phyloP scores from a whole-genome alignment of 2,888 invertebrate species.

The Nipponacmea schrenckii region DNA sequence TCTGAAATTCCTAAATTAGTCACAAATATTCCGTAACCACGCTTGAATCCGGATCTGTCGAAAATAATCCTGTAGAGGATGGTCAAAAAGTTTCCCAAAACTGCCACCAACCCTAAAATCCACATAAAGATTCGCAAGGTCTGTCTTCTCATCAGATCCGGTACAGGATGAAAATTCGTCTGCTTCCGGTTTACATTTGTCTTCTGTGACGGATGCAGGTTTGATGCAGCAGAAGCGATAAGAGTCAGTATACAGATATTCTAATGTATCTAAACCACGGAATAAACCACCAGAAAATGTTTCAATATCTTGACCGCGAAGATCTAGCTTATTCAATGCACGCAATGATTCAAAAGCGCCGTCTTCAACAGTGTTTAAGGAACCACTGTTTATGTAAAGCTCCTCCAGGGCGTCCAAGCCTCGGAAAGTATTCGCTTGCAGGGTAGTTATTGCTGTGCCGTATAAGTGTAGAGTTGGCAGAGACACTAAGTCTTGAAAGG shows the following conservation, averaged over 20 bases:
- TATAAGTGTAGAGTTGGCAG: constrained; percentile 2
- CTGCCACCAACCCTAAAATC: constrained; percentile 35
- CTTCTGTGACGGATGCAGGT: constrained; percentile 1
- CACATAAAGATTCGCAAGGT: constrained; percentile 35
- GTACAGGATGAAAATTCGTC: constrained; percentile 36
- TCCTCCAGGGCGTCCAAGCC: background rate
- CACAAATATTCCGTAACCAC: constrained; percentile 35
- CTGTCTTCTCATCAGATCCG: constrained; percentile 36
- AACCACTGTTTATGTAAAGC: background rate
- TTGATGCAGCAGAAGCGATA: constrained; percentile 21
- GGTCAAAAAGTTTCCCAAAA: constrained; percentile 35
- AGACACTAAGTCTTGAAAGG: background rate
- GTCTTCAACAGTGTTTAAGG: constrained; percentile 1
- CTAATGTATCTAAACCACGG: constrained; percentile 5
- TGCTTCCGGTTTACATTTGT: constrained; percentile 27
- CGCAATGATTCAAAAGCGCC: background rate
- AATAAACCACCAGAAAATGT: constrained; percentile 10
- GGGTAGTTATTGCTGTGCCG: background rate
- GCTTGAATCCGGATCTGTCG: constrained; percentile 36
- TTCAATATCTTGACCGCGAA: background rate
- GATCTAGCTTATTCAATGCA: background rate
- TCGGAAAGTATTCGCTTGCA: constrained; percentile 1
- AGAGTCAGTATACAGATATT: constrained; percentile 15
- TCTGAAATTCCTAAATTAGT: constrained; percentile 40
- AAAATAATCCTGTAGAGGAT: constrained; percentile 32